phyloP scores from a whole-genome alignment of 2,113 vertebrate genomes.

The Brachyistius frenatus region DNA sequence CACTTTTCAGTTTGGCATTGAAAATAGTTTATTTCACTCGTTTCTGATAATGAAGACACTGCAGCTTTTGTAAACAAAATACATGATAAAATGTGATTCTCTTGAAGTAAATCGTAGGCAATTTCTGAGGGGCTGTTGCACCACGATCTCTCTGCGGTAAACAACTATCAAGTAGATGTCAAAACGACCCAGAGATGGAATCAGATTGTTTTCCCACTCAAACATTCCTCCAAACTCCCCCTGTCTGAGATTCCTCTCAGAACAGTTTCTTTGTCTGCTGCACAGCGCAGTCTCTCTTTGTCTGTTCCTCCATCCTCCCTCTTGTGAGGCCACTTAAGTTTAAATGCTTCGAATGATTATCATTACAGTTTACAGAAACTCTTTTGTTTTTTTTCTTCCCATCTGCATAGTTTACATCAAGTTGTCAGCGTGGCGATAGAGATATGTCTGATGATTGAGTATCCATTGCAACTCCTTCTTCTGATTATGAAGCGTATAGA shows the following conservation, averaged over 20 bases:
- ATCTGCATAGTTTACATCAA: conserved; percentile 19
- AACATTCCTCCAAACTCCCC: conserved; percentile 72
- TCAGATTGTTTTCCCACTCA: conserved; percentile 69
- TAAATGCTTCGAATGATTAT: conserved; percentile 41
- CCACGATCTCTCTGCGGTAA: conserved; percentile 50
- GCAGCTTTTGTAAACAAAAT: neutral
- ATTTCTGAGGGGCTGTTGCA: conserved; percentile 18
- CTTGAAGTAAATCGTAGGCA: neutral
- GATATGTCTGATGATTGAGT: conserved; percentile 16
- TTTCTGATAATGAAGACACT: conserved; percentile 6
- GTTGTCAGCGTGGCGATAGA: conserved; percentile 14
- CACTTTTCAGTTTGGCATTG: neutral
- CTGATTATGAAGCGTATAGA: conserved; percentile 6
- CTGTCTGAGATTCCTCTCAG: conserved; percentile 58
- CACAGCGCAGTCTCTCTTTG: conserved; percentile 43
- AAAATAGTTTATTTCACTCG: neutral
- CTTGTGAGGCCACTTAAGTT: conserved; percentile 29
- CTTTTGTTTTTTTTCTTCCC: conserved; percentile 12
- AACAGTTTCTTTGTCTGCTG: conserved; percentile 65
- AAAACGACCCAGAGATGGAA: conserved; percentile 58
- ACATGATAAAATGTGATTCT: neutral
- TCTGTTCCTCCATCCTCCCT: conserved; percentile 11
- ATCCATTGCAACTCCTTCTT: neutral
- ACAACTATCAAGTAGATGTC: conserved; percentile 61
- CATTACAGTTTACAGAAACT: conserved; percentile 47